Percentiles rank a stretch among this genome's conserved stretches.
These are phyloP conservation scores for Fregata magnificens DNA, from an alignment of 2,113 vertebrate genomes.

Conservation along the genomic window DNA sequence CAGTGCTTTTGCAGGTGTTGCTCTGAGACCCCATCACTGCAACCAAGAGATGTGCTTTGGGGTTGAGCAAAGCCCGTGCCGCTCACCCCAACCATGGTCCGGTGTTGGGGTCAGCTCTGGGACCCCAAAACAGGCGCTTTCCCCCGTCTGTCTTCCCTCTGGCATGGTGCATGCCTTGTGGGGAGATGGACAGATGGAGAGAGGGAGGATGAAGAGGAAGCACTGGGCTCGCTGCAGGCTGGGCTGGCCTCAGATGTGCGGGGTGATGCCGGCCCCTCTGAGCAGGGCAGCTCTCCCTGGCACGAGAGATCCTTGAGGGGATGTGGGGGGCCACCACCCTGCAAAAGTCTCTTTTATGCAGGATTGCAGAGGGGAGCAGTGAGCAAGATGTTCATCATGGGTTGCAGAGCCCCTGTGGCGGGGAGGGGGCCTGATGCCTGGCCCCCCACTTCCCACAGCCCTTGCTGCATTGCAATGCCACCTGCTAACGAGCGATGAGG, in stretches of 20 bases:
- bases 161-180: not conserved
- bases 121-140: not conserved
- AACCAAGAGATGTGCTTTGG: accelerated
- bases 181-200: conserved; percentile 68
- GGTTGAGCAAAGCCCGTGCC: accelerated
- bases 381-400: accelerated
- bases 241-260: not conserved
- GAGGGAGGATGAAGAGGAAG: conserved; percentile 68
- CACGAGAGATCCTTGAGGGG: not conserved
- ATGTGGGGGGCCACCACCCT: not conserved
- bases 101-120: not conserved
- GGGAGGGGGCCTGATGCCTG: too few relatives aligned
- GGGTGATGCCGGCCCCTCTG: not conserved
- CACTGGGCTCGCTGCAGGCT: conserved; percentile 4
- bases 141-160: not conserved
- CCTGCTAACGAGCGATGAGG: accelerated
- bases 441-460: not conserved
- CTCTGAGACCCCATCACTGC: not conserved
- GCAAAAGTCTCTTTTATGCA: not conserved
- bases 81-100: accelerated
- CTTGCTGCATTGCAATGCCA: not conserved
- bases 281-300: not conserved
- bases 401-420: accelerated
- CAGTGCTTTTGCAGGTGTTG: accelerated
- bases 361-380: not conserved